Evolutionary conservation across 2,888 invertebrate species (phyloP).

Genomic region (Zelleria hepariella): DNA sequence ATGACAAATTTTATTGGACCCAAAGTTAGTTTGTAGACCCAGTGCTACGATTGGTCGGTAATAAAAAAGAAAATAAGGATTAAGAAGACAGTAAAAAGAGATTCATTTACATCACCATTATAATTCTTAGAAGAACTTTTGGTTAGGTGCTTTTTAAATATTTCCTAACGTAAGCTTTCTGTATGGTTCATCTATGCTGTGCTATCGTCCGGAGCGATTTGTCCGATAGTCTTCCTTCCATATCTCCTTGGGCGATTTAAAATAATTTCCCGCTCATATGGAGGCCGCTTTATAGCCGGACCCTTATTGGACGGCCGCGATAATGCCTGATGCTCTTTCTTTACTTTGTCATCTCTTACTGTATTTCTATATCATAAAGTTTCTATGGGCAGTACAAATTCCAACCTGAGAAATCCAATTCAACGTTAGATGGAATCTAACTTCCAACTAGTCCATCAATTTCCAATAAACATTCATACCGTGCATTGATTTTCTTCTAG

Average conservation of each 20-base stretch:
- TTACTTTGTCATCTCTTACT: background rate
- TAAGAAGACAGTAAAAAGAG: too few species aligned
- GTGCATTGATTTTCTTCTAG: background rate
- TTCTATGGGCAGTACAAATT: background rate
- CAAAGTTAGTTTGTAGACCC: too few species aligned
- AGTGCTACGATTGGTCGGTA: too few species aligned
- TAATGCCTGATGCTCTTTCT: background rate
- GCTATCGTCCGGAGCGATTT: background rate
- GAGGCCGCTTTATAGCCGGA: constrained; percentile 1
- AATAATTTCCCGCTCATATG: constrained; percentile 23
- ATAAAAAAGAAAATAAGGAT: too few species aligned
- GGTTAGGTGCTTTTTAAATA: background rate
- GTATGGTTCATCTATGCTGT: background rate
- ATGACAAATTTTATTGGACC: too few species aligned
- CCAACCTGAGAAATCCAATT: background rate
- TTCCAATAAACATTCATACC: background rate
- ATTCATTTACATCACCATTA: too few species aligned
- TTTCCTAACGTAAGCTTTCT: background rate
- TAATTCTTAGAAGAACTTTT: too few species aligned
- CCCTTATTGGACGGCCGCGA: background rate
- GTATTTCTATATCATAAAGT: background rate
- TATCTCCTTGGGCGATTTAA: constrained; percentile 22
- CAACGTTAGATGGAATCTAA: background rate
- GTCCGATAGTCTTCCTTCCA: background rate
- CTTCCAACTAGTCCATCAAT: background rate